Evolutionary conservation across 2,888 invertebrate genomes (phyloP).

Genomic region (Rosalia funebris): DNA sequence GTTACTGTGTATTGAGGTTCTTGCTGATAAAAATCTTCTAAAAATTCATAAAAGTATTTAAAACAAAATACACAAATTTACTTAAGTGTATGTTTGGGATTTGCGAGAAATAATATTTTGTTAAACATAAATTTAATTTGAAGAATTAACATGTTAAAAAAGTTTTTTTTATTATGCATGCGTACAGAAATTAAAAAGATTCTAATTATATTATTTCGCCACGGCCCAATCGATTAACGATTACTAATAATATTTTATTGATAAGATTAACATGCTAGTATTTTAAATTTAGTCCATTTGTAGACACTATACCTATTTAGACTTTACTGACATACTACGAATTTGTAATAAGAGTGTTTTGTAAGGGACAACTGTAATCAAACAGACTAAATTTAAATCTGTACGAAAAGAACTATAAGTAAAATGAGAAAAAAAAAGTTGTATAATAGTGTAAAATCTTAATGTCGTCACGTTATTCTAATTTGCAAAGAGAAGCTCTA

Average conservation of each 20-base stretch:
- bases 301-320: too few species aligned
- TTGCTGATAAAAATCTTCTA: constrained; percentile 72
- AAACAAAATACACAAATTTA: background rate
- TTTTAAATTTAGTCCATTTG: constrained; percentile 18
- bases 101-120: constrained; percentile 19
- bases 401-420: constrained; percentile 57
- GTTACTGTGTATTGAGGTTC: constrained; percentile 68
- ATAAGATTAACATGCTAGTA: constrained; percentile 28
- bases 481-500: constrained; percentile 43
- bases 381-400: constrained; percentile 43
- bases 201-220: constrained; percentile 25
- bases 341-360: too few species aligned
- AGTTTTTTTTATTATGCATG: too few species aligned
- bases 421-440: constrained; percentile 27
- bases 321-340: too few species aligned
- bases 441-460: background rate
- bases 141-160: too few species aligned
- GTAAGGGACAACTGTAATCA: too few species aligned
- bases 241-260: background rate
- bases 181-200: background rate
- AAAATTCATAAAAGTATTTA: constrained; percentile 47
- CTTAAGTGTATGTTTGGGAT: background rate
- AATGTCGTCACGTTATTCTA: too few species aligned
- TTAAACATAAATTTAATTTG: too few species aligned
- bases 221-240: background rate